Percentiles rank a stretch among this genome's conserved stretches.
phyloP scores from a whole-genome alignment of 2,797 vertebrate genomes.

The Tauraco hartlaubi region DNA sequence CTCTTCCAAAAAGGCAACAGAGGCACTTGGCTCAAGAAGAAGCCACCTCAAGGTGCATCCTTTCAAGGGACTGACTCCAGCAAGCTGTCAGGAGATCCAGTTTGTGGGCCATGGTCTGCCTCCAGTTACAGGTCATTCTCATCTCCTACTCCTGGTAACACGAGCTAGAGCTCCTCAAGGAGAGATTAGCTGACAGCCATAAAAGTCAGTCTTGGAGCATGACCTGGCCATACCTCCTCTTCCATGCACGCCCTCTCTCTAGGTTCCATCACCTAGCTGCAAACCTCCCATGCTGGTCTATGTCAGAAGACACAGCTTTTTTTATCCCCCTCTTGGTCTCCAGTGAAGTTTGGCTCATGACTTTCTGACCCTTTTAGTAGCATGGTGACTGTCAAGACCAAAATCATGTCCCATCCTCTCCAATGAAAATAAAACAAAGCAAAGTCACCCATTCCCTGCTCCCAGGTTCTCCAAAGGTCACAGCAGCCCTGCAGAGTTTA shows the following conservation, averaged over 20 bases:
- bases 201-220: conserved; percentile 72
- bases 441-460: neutral
- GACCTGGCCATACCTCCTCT: conserved; percentile 46
- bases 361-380: neutral
- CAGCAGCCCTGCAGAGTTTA: neutral
- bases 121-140: conserved; percentile 78
- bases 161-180: conserved; percentile 64
- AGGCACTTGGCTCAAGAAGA: neutral
- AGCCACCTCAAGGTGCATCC: neutral
- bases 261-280: neutral
- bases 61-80: neutral
- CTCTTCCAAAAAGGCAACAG: neutral
- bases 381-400: neutral
- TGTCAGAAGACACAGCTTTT: neutral
- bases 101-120: conserved; percentile 48
- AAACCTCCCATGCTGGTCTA: conserved; percentile 24
- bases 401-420: neutral
- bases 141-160: conserved; percentile 78
- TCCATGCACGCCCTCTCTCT: neutral
- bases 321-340: neutral
- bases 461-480: neutral
- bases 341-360: neutral
- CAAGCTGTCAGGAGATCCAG: neutral
- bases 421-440: neutral
- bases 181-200: conserved; percentile 67